phyloP scores from a whole-genome alignment of 2,113 vertebrate species.

The Zapornia atra region DNA sequence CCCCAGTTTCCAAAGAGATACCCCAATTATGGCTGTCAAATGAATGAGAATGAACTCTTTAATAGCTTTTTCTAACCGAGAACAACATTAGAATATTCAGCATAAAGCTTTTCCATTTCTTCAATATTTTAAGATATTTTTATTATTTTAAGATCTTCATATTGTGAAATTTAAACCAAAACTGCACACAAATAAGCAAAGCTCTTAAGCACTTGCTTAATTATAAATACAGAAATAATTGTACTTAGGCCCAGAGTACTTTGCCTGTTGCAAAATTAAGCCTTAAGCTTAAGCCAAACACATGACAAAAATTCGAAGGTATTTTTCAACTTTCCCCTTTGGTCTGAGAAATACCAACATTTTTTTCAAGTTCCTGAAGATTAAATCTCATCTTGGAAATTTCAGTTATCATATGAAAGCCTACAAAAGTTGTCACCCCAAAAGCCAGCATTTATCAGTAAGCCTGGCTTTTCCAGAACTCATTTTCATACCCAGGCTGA shows the following conservation, averaged over 20 bases:
- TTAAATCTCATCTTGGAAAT: background rate
- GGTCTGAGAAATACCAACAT: background rate
- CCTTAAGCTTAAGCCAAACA: background rate
- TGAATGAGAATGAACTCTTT: background rate
- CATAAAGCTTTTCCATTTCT: background rate
- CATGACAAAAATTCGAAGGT: background rate
- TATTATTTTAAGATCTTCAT: background rate
- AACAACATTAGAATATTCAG: background rate
- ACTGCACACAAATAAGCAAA: background rate
- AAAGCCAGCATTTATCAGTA: background rate
- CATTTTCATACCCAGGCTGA: background rate
- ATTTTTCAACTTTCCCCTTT: background rate
- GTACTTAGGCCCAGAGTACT: background rate
- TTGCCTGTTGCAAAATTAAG: background rate
- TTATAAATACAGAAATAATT: background rate
- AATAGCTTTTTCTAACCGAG: background rate
- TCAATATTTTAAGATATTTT: background rate
- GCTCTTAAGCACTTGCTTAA: background rate
- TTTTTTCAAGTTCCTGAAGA: background rate
- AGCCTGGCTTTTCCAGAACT: background rate
- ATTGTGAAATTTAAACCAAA: background rate
- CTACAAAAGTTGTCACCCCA: background rate
- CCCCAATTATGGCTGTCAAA: background rate
- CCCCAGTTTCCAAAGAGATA: background rate
- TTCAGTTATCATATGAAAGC: background rate